These are phyloP conservation scores for Eriosoma lanigerum DNA, from an alignment of 1,140 invertebrate species.

Conservation along the genomic window DNA sequence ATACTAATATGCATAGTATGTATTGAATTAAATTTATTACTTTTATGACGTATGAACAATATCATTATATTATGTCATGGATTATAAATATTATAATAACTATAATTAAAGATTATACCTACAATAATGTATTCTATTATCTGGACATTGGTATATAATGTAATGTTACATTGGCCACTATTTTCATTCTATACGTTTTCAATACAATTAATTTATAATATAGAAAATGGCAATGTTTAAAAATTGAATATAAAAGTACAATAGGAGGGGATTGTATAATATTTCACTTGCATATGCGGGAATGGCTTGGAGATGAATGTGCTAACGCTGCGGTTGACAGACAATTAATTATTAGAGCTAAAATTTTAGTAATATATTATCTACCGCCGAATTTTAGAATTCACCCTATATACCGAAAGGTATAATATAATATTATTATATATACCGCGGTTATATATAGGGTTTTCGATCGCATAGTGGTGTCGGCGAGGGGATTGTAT, in stretches of 20 bases:
- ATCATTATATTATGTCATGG: too few species aligned
- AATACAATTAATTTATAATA: slow-evolving; percentile 25
- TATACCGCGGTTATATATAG: slow-evolving; percentile 10
- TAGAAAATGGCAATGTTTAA: slow-evolving; percentile 9
- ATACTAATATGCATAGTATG: too few species aligned
- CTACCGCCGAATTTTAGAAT: slow-evolving; percentile 22
- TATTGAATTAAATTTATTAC: too few species aligned
- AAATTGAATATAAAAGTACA: slow-evolving; percentile 23
- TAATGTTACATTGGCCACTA: too few species aligned
- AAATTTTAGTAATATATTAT: slow-evolving; percentile 39
- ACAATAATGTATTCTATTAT: too few species aligned
- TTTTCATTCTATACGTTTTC: neutral
- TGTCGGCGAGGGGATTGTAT: neutral
- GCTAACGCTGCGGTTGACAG: slow-evolving; percentile 42
- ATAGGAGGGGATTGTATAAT: neutral
- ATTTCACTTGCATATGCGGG: slow-evolving; percentile 27
- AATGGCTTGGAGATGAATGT: slow-evolving; percentile 32
- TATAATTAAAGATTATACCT: too few species aligned
- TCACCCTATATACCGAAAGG: slow-evolving; percentile 19
- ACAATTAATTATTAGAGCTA: slow-evolving; percentile 40
- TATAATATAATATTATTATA: neutral
- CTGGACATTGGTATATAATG: too few species aligned
- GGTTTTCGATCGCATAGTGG: slow-evolving; percentile 2
- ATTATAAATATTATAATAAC: too few species aligned
- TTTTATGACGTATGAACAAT: too few species aligned